These are phyloP conservation scores for Sphenodon punctatus DNA, from an alignment of 2,797 vertebrate genomes.

Conservation along the genomic window DNA sequence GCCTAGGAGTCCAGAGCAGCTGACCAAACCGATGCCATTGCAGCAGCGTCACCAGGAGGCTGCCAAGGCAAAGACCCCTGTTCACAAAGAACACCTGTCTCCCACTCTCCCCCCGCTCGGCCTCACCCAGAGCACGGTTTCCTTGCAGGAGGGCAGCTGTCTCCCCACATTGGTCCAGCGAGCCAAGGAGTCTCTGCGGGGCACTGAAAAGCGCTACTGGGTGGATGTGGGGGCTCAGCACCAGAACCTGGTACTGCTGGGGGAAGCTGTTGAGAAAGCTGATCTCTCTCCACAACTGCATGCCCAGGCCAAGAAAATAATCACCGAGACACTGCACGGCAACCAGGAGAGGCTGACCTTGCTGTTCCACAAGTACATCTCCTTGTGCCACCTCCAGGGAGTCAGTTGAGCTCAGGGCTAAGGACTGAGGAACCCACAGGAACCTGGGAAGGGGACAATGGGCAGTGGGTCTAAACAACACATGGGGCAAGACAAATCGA, in stretches of 20 bases:
- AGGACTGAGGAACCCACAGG: too few species aligned
- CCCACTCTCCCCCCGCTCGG: neutral
- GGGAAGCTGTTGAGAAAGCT: slow-evolving; percentile 28
- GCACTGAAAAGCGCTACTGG: slow-evolving; percentile 40
- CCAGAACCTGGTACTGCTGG: slow-evolving; percentile 58
- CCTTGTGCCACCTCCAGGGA: slow-evolving; percentile 51
- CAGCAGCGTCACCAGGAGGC: neutral
- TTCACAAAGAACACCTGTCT: neutral
- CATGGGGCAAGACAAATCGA: too few species aligned
- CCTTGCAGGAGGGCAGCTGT: neutral
- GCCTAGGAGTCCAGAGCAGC: neutral
- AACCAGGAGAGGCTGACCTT: slow-evolving; percentile 47
- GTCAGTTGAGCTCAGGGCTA: slow-evolving; percentile 61
- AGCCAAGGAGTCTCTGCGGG: neutral
- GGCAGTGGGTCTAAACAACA: too few species aligned
- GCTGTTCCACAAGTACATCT: slow-evolving; percentile 62
- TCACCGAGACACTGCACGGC: slow-evolving; percentile 41
- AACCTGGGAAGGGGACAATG: too few species aligned
- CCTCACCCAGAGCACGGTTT: neutral
- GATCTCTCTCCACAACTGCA: slow-evolving; percentile 36
- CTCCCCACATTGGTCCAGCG: neutral
- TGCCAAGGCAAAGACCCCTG: neutral
- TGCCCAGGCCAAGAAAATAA: slow-evolving; percentile 24
- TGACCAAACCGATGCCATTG: neutral
- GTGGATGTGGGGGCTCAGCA: slow-evolving; percentile 61